These are phyloP conservation scores for Nasonovia ribisnigri DNA, from an alignment of 2,888 invertebrate species.

Conservation along the genomic window DNA sequence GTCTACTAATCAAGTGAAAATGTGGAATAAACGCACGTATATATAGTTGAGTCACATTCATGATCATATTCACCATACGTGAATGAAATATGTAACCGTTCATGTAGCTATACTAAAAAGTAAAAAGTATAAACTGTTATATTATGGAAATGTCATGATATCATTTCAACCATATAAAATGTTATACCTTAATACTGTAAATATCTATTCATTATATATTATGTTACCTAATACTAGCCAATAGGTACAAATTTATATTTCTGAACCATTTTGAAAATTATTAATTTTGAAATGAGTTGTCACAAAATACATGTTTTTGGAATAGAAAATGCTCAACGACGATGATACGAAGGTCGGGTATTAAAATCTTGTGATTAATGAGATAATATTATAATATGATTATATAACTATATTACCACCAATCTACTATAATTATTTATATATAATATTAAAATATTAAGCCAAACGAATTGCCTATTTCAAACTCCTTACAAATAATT, in stretches of 20 bases:
- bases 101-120: too few species aligned
- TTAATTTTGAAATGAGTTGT: neutral
- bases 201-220: neutral
- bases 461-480: neutral
- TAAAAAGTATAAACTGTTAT: neutral
- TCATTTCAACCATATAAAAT: neutral
- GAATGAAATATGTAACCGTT: neutral
- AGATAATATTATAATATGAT: too few species aligned
- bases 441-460: neutral
- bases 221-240: too few species aligned
- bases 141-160: neutral
- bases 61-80: neutral
- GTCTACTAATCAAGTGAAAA: neutral
- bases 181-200: neutral
- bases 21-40: neutral
- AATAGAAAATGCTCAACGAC: neutral
- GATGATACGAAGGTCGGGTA: neutral
- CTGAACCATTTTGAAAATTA: neutral
- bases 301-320: neutral
- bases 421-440: neutral
- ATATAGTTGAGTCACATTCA: neutral
- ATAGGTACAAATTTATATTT: neutral
- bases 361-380: neutral
- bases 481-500: neutral
- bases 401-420: too few species aligned